Conservation (phyloP, 1,140 invertebrate species). For the Globodera rostochiensis region DNA sequence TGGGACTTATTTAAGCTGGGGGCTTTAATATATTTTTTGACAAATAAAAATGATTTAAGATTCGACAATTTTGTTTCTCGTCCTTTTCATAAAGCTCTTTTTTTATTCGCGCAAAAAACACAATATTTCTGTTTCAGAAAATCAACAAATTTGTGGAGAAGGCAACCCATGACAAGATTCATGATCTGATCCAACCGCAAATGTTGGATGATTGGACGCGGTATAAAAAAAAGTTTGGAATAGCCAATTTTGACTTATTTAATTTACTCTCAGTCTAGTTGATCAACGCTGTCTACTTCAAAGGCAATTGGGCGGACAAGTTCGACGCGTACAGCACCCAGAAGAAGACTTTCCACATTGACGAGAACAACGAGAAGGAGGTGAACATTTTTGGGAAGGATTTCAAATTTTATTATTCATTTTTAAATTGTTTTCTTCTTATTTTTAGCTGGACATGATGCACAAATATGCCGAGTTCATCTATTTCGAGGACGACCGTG, state of each 20-base stretch:
- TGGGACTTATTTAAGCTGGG: no score
- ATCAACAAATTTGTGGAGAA: constrained; percentile 50
- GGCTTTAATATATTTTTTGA: no score
- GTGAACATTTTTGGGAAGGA: background rate
- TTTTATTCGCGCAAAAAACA: no score
- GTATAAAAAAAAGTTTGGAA: background rate
- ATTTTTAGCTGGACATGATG: background rate
- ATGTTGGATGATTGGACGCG: constrained; percentile 29
- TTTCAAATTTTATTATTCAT: constrained; percentile 8
- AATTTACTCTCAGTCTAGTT: constrained; percentile 26
- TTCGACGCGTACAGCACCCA: constrained; percentile 31
- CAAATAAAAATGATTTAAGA: background rate
- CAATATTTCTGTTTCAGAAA: background rate
- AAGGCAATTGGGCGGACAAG: constrained; percentile 41
- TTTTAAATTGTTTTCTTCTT: background rate
- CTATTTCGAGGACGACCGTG: background rate
- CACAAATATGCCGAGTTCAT: background rate
- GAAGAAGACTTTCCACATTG: constrained; percentile 38
- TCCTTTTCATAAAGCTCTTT: background rate
- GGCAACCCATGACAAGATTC: constrained; percentile 42
- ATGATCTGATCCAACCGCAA: constrained; percentile 31
- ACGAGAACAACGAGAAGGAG: constrained; percentile 30
- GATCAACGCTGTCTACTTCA: constrained; percentile 53
- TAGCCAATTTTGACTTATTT: background rate
- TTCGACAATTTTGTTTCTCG: background rate